These are phyloP conservation scores for Ataeniobius toweri DNA, from an alignment of 2,797 vertebrate species.

Conservation along the genomic window DNA sequence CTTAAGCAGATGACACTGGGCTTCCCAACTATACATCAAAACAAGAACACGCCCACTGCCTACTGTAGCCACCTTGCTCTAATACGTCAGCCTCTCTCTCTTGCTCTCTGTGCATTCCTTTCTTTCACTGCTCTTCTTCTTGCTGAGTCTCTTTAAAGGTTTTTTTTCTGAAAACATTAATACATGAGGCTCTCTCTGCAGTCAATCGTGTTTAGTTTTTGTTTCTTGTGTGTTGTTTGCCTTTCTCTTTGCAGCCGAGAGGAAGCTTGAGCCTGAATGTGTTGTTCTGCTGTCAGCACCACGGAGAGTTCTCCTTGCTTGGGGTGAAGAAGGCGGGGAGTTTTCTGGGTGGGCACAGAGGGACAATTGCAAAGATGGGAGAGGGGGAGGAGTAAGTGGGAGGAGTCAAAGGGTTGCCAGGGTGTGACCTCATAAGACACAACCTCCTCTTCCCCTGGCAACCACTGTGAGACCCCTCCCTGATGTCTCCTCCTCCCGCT, in stretches of 20 bases:
- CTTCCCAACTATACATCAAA: slow-evolving; percentile 83
- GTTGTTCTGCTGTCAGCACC: slow-evolving; percentile 79
- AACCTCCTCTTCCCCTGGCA: slow-evolving; percentile 74
- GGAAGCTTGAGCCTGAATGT: slow-evolving; percentile 58
- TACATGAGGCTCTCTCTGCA: slow-evolving; percentile 43
- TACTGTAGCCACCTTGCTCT: slow-evolving; percentile 80
- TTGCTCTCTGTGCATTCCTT: slow-evolving; percentile 50
- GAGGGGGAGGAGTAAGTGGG: slow-evolving; percentile 41
- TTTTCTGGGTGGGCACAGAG: slow-evolving; percentile 58
- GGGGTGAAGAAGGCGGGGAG: slow-evolving; percentile 36
- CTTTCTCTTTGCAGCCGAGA: slow-evolving; percentile 67
- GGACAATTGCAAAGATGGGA: slow-evolving; percentile 47
- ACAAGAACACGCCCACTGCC: slow-evolving; percentile 88
- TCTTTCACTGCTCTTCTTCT: slow-evolving; percentile 58
- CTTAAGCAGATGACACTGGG: slow-evolving; percentile 91
- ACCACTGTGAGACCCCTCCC: slow-evolving; percentile 50
- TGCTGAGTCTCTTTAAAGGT: slow-evolving; percentile 44
- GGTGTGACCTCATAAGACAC: slow-evolving; percentile 83
- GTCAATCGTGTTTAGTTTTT: slow-evolving; percentile 65
- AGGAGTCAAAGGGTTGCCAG: slow-evolving; percentile 76
- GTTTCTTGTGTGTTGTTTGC: slow-evolving; percentile 63
- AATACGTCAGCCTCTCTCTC: slow-evolving; percentile 63
- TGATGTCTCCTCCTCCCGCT: slow-evolving; percentile 26
- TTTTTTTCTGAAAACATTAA: slow-evolving; percentile 28
- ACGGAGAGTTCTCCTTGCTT: slow-evolving; percentile 75